A percentile compares a stretch with the other conserved stretches of the same genome.
These are phyloP conservation scores for Ophion costatus DNA, from an alignment of 2,888 invertebrate species.

Conservation along the genomic window DNA sequence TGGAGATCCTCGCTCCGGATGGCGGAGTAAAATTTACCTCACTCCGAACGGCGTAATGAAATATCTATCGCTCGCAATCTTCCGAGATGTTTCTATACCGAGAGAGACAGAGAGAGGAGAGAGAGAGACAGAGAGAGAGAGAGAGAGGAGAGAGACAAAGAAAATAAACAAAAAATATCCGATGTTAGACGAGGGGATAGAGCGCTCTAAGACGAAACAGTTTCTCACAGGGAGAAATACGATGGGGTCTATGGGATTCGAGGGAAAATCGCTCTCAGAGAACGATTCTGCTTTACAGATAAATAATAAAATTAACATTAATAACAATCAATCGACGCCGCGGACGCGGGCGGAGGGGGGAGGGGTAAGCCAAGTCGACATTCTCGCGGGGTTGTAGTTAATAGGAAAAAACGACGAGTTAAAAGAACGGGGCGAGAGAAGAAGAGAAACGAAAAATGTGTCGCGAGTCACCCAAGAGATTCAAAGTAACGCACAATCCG, in stretches of 20 bases:
- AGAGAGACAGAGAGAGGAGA: conserved; percentile 16
- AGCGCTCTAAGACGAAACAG: conserved; percentile 20
- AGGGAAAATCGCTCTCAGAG: conserved; percentile 40
- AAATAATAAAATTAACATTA: conserved; percentile 59
- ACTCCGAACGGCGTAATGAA: background rate
- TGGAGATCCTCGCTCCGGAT: no score
- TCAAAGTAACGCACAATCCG: conserved; percentile 20
- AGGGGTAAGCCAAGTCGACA: conserved; percentile 15
- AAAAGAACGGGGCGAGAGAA: background rate
- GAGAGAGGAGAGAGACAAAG: background rate
- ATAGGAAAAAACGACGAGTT: background rate
- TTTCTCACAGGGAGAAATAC: conserved; percentile 6
- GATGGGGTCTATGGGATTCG: conserved; percentile 11
- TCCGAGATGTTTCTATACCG: background rate
- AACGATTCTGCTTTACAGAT: conserved; percentile 36
- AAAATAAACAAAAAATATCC: background rate
- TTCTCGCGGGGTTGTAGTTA: conserved; percentile 7
- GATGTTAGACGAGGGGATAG: background rate
- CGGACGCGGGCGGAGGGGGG: background rate
- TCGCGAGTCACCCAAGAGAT: conserved; percentile 26
- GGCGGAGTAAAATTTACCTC: no score
- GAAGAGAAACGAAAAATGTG: conserved; percentile 18
- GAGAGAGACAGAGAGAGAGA: background rate
- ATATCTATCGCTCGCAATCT: background rate
- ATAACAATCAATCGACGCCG: conserved; percentile 46